Evolutionary conservation across 2,888 invertebrate species (phyloP).

Genomic region (Monopis laevigella): DNA sequence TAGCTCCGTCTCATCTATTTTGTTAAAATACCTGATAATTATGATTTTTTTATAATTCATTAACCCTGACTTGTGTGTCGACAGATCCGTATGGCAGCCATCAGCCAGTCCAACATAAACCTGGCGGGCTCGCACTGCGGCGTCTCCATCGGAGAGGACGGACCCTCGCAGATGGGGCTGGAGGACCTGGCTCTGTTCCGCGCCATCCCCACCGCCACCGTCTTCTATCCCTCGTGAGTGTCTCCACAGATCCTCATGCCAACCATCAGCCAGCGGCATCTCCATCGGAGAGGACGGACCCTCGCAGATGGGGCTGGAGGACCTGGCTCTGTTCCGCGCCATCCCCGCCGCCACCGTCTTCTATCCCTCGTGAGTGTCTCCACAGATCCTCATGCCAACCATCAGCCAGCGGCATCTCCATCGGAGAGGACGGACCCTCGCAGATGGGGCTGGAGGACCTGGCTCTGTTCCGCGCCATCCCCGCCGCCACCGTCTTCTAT

Average conservation of each 20-base stretch:
- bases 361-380: constrained; percentile 65
- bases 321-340: constrained; percentile 93
- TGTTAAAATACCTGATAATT: no score
- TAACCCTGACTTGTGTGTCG: constrained; percentile 8
- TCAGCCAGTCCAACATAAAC: constrained; percentile 97
- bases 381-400: constrained; percentile 96
- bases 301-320: constrained; percentile 99
- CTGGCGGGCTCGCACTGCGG: constrained; percentile 98
- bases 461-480: constrained; percentile 92
- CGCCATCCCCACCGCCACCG: constrained; percentile 81
- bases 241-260: constrained; percentile 94
- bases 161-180: constrained; percentile 99
- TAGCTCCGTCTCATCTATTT: no score
- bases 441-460: constrained; percentile 99
- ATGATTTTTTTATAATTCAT: no score
- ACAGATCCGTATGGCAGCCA: constrained; percentile 97
- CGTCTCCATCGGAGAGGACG: constrained; percentile 98
- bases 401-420: constrained; percentile 98
- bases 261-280: constrained; percentile 96
- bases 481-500: constrained; percentile 82
- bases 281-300: constrained; percentile 99
- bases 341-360: constrained; percentile 85
- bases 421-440: constrained; percentile 98
- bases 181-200: constrained; percentile 98
- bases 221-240: constrained; percentile 81